phyloP scores from a whole-genome alignment of 2,797 vertebrate species.

The Alectoris magna region DNA sequence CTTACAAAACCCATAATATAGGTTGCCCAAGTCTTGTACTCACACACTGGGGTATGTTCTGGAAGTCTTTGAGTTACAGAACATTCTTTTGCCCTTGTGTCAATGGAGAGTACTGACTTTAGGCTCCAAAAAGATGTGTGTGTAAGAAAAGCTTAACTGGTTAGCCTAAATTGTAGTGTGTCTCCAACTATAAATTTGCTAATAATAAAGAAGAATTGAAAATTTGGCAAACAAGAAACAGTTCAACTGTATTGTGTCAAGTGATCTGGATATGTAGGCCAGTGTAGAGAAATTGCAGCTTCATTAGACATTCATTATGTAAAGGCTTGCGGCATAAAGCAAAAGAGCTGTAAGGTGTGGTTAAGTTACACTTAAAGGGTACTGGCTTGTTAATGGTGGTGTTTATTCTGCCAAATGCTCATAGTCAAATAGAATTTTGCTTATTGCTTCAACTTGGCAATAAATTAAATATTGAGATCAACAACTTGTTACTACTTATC shows the following conservation, averaged over 20 bases:
- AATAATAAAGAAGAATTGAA: background rate
- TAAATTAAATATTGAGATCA: conserved; percentile 70
- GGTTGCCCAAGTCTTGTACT: background rate
- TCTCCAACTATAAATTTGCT: background rate
- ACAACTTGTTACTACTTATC: conserved; percentile 52
- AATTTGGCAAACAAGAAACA: background rate
- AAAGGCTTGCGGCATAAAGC: background rate
- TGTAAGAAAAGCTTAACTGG: background rate
- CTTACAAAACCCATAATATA: fast-evolving
- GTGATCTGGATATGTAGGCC: background rate
- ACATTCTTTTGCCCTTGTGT: background rate
- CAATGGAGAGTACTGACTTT: background rate
- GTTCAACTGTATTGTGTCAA: background rate
- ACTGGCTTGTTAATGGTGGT: conserved; percentile 29
- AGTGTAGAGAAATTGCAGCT: background rate
- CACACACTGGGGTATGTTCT: background rate
- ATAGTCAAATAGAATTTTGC: conserved; percentile 36
- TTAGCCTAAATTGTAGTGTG: background rate
- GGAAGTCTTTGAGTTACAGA: background rate
- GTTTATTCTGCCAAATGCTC: conserved; percentile 16
- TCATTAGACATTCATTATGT: conserved; percentile 10
- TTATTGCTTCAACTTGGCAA: conserved; percentile 36
- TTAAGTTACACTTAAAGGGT: background rate
- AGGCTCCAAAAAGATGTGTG: background rate
- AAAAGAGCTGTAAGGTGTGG: background rate